These are phyloP conservation scores for Amazona guildingii DNA, from an alignment of 2,113 vertebrate species.

Conservation along the genomic window DNA sequence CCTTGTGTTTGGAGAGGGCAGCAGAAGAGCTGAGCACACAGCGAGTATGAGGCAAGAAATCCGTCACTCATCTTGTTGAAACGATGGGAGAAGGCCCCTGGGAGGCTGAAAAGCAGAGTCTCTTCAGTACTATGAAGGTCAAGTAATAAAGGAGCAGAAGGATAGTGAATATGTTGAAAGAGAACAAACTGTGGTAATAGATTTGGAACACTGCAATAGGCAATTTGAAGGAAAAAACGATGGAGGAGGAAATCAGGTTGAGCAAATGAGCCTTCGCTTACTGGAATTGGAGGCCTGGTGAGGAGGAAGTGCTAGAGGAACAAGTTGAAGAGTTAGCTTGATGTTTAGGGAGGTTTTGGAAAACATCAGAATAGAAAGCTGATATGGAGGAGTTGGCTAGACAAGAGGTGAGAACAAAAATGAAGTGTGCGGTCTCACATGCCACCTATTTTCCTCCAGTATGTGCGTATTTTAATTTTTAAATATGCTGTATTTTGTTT, in stretches of 20 bases:
- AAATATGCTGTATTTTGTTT: not conserved
- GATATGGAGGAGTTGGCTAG: not conserved
- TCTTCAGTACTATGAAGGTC: not conserved
- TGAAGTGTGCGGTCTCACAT: not conserved
- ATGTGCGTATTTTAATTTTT: not conserved
- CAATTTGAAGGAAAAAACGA: not conserved
- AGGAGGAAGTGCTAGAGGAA: not conserved
- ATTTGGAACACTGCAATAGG: not conserved
- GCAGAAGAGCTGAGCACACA: not conserved
- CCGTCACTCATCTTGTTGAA: not conserved
- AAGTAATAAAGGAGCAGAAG: not conserved
- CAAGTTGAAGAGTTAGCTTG: not conserved
- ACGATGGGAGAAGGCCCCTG: not conserved
- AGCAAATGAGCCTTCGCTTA: not conserved
- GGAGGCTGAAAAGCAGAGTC: not conserved
- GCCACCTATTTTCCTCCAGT: not conserved
- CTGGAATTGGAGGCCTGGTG: not conserved
- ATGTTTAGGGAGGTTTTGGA: not conserved
- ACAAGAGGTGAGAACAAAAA: not conserved
- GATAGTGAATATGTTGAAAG: not conserved
- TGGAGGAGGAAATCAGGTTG: not conserved
- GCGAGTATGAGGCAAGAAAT: not conserved
- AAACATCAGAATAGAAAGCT: not conserved
- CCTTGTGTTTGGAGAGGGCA: not conserved
- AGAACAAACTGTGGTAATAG: not conserved